A percentile compares a stretch with the other conserved stretches of the same genome.
Conservation (phyloP, 1,140 invertebrate species). For the Dinoponera quadriceps region DNA sequence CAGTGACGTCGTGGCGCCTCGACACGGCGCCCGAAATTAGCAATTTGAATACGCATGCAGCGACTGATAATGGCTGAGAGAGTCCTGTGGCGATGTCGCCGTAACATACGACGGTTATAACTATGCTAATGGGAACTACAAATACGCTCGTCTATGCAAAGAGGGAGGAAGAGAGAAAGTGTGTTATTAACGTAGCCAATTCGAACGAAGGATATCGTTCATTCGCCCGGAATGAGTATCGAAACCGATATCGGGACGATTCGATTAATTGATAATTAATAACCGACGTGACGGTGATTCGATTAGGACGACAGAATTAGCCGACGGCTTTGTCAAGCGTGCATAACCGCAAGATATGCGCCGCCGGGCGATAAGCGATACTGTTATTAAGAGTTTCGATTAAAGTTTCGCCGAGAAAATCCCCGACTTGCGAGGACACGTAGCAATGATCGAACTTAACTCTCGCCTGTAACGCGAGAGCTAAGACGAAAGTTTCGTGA, state of each 20-base stretch:
- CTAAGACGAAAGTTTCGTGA: constrained; percentile 27
- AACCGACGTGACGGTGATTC: constrained; percentile 23
- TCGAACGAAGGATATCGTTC: background rate
- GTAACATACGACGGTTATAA: constrained; percentile 55
- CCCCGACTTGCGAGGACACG: background rate
- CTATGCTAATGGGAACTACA: constrained; percentile 63
- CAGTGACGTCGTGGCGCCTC: background rate
- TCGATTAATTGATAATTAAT: constrained; percentile 52
- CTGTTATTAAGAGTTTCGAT: constrained; percentile 49
- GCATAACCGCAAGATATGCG: background rate
- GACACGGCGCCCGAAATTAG: constrained; percentile 23
- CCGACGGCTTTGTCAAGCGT: background rate
- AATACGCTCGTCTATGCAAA: background rate
- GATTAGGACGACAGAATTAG: constrained; percentile 38
- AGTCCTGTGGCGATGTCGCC: constrained; percentile 8
- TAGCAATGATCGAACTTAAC: constrained; percentile 44
- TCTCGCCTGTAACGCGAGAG: background rate
- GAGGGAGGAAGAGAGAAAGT: no score
- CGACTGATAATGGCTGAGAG: constrained; percentile 28
- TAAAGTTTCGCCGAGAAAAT: constrained; percentile 46
- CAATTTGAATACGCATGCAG: constrained; percentile 37
- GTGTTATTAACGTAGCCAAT: constrained; percentile 61
- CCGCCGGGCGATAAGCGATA: constrained; percentile 14
- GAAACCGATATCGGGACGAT: constrained; percentile 21
- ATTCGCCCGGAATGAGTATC: background rate